A percentile compares a stretch with the other conserved stretches of the same genome.
Evolutionary conservation across 2,113 vertebrate genomes (phyloP).

Genomic region (Ptychochromis oligacanthus): DNA sequence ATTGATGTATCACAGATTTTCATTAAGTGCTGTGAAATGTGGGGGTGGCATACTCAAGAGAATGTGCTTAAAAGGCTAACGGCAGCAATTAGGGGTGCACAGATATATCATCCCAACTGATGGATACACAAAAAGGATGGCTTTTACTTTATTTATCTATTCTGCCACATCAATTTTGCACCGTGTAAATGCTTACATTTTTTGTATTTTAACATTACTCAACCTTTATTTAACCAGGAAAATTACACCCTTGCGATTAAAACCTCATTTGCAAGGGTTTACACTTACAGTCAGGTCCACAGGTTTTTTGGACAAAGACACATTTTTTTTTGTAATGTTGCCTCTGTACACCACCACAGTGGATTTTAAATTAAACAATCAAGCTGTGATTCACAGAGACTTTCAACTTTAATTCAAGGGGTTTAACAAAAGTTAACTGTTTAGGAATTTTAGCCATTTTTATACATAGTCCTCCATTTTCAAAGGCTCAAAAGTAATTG

Average conservation of each 20-base stretch:
- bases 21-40: background rate
- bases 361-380: background rate
- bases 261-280: background rate
- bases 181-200: background rate
- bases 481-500: background rate
- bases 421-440: background rate
- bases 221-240: background rate
- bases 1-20: constrained; percentile 11
- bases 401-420: background rate
- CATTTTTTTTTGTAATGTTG: background rate
- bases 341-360: background rate
- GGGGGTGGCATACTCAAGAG: background rate
- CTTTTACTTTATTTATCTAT: background rate
- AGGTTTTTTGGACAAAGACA: background rate
- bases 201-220: background rate
- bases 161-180: background rate
- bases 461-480: background rate
- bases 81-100: background rate
- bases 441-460: background rate
- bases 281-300: background rate
- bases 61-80: constrained; percentile 15
- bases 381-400: background rate
- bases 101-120: background rate
- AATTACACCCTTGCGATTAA: background rate
- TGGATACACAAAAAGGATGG: background rate